Conservation (phyloP, 1,140 invertebrate genomes). For the Camponotus vicinus region DNA sequence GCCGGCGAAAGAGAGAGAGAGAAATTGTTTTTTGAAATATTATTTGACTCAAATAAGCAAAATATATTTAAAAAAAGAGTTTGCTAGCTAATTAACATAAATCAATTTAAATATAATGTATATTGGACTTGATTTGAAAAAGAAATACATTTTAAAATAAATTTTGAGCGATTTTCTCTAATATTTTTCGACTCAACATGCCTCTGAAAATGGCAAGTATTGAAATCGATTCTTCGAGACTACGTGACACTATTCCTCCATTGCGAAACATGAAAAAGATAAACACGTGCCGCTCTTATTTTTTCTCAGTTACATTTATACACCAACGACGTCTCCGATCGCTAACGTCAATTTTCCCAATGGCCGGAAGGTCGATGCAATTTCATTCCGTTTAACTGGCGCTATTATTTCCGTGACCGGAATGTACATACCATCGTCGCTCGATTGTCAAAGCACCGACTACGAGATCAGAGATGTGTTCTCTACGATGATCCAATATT, state of each 20-base stretch:
- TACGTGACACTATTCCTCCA: neutral
- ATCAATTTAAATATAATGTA: neutral
- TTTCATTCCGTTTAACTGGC: constrained; percentile 55
- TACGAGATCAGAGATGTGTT: neutral
- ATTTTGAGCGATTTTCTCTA: neutral
- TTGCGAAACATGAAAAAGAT: neutral
- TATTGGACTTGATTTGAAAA: neutral
- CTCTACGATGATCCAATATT: constrained; percentile 5
- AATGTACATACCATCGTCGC: constrained; percentile 15
- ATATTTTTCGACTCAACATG: neutral
- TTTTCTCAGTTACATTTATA: constrained; percentile 38
- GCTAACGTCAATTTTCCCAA: constrained; percentile 45
- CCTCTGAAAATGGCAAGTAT: neutral
- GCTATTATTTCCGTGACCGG: constrained; percentile 51
- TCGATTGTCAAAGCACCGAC: neutral
- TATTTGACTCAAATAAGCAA: neutral
- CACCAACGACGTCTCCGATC: constrained; percentile 9
- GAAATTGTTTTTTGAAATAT: constrained; percentile 19
- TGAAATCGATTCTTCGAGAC: neutral
- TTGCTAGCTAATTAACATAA: neutral
- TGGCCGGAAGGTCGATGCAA: constrained; percentile 7
- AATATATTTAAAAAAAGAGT: neutral
- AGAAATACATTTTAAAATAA: neutral
- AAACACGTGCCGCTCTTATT: constrained; percentile 8
- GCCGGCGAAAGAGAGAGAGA: constrained; percentile 5